phyloP scores from a whole-genome alignment of 23 tunicate species.

The Corella eumyota region DNA sequence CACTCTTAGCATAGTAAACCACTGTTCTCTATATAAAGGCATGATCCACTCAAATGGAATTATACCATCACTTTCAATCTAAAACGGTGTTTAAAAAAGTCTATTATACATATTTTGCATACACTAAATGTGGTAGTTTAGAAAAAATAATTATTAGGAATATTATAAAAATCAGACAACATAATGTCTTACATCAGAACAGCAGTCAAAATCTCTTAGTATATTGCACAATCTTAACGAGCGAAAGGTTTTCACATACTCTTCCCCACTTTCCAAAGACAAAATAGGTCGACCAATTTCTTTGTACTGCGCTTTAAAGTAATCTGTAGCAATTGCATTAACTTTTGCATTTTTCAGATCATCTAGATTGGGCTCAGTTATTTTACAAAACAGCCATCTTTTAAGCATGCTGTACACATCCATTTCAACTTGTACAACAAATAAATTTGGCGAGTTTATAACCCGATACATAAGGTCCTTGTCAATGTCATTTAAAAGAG shows the following conservation, averaged over 20 bases:
- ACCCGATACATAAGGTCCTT: constrained; percentile 40
- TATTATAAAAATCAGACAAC: neutral
- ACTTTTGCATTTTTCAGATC: constrained; percentile 1
- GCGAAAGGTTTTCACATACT: constrained; percentile 31
- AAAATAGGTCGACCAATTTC: constrained; percentile 11
- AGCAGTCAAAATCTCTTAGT: constrained; percentile 75
- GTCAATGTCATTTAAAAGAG: constrained; percentile 32
- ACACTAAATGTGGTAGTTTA: too few species aligned
- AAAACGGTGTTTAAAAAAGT: too few species aligned
- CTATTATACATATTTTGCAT: neutral
- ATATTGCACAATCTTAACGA: constrained; percentile 72
- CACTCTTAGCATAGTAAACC: constrained; percentile 83
- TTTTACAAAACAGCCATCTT: constrained; percentile 61
- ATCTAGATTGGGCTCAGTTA: constrained; percentile 4
- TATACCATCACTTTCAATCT: constrained; percentile 79
- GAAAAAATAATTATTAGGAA: neutral
- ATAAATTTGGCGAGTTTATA: constrained; percentile 55
- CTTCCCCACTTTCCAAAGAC: constrained; percentile 34
- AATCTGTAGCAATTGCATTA: constrained; percentile 16
- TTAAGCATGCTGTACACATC: constrained; percentile 86
- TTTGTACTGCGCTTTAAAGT: constrained; percentile 19
- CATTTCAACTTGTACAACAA: constrained; percentile 99
- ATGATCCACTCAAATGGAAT: constrained; percentile 63
- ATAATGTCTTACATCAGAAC: constrained; percentile 34
- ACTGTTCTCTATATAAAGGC: constrained; percentile 72